Evolutionary conservation across 2,797 vertebrate genomes (phyloP), one percentile per base, ranked within the genome.

Genomic region (Cottoperca gobio): DNA sequence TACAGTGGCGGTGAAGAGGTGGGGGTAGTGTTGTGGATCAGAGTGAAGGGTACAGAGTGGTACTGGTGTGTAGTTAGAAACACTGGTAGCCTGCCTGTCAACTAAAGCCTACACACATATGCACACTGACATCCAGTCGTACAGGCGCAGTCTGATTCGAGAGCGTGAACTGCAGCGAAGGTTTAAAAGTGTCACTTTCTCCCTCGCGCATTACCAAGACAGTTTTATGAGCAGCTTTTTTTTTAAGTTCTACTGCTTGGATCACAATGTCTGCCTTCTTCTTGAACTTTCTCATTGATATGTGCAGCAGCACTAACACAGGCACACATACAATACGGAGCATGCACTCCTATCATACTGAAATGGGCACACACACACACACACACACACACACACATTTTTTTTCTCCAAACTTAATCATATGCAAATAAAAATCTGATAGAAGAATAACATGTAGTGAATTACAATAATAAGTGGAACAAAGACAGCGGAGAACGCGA

Each of bases 41-140:
- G 73, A 81, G 64, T 68, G 43, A 78, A 73, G 71, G 59, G 31
- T 69, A 58, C 69, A 60, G 53, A 81, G 73, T 84, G 70, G 65
- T 74, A 24, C 62, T 86, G 76, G 83, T 84, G 66, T 87, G 80
- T 62, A 77, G 76, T 76, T 65, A 59, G 83, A 78, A 74, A 74
- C 79, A 71, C 72, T 82, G 78, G 58, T 73, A 81, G 53, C 60
- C 43, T 80, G 77, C 76, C 67, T 69, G 50, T 87, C 79, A 83
- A 49, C 72, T 40, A 64, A 71, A 76, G 70, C 59, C 59, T 61
- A 19, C 66, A 66, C 55, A 61, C 26, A 61, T 23, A 70, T 0
- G 35, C 16, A 28, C 49, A 48, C 53, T 72, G 69, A 78, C 70
- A 81, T 54, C 74, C 60, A 81, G 78, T 83, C 48, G 78, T 48